Evolutionary conservation across 2,113 vertebrate species (phyloP).

Genomic region (Melospiza georgiana): DNA sequence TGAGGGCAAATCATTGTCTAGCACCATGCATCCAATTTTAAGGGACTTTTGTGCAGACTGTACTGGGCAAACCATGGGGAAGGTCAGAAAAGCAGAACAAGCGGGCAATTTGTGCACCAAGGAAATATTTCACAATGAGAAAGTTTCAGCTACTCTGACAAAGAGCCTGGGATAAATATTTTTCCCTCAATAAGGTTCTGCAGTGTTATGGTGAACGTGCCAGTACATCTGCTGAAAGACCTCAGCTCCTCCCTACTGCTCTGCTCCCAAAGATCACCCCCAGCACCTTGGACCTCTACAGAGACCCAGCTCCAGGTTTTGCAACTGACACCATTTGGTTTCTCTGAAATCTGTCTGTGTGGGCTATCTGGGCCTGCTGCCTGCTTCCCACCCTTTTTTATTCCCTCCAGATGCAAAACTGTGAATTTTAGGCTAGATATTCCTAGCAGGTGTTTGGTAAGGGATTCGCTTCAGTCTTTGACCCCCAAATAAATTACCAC

Average conservation of each 20-base stretch:
- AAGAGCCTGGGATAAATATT: background rate
- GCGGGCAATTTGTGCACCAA: background rate
- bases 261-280: background rate
- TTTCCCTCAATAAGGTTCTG: background rate
- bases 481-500: background rate
- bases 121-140: background rate
- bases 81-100: background rate
- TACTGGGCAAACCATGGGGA: background rate
- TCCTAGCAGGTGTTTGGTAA: constrained; percentile 33
- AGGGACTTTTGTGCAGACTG: background rate
- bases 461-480: background rate
- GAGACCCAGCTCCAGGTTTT: background rate
- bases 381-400: constrained; percentile 29
- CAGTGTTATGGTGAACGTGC: background rate
- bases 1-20: background rate
- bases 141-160: background rate
- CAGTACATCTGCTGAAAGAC: constrained; percentile 26
- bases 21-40: background rate
- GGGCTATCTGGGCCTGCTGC: background rate
- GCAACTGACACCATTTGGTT: background rate
- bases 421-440: constrained; percentile 21
- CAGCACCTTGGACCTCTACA: background rate
- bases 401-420: constrained; percentile 51
- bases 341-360: constrained; percentile 18
- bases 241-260: background rate